Evolutionary conservation across 1,140 invertebrate genomes (phyloP).

Genomic region (Yoshiicerus persimilis): DNA sequence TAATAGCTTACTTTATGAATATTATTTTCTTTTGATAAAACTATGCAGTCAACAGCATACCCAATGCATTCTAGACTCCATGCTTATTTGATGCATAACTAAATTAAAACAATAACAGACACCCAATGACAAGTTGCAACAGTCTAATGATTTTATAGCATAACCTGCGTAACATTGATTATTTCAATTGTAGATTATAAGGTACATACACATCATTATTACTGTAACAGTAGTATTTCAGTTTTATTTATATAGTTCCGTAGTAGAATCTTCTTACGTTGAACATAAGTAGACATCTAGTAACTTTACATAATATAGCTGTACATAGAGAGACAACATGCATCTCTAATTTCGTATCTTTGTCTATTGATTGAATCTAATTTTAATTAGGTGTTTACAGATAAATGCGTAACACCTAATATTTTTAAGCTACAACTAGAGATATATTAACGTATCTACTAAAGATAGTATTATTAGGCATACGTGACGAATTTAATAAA

Average conservation of each 20-base stretch:
- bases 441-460: background rate
- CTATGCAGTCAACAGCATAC: no score
- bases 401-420: background rate
- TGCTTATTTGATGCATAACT: background rate
- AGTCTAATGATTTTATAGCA: constrained; percentile 1
- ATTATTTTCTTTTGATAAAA: no score
- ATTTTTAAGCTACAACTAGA: no score
- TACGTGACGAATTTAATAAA: background rate
- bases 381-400: background rate
- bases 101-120: background rate
- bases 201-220: background rate
- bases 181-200: background rate
- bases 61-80: no score
- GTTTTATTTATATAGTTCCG: background rate
- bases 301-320: background rate
- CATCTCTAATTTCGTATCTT: background rate
- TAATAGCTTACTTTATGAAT: no score
- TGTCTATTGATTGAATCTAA: background rate
- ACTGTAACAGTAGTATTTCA: background rate
- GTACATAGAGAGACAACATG: background rate
- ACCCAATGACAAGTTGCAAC: background rate
- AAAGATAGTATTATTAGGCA: background rate
- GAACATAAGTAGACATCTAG: background rate
- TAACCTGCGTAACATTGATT: background rate
- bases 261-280: background rate